Evolutionary conservation across 2,113 vertebrate genomes (phyloP), one percentile per base, ranked within the genome.

Genomic region (Burhinus bistriatus): DNA sequence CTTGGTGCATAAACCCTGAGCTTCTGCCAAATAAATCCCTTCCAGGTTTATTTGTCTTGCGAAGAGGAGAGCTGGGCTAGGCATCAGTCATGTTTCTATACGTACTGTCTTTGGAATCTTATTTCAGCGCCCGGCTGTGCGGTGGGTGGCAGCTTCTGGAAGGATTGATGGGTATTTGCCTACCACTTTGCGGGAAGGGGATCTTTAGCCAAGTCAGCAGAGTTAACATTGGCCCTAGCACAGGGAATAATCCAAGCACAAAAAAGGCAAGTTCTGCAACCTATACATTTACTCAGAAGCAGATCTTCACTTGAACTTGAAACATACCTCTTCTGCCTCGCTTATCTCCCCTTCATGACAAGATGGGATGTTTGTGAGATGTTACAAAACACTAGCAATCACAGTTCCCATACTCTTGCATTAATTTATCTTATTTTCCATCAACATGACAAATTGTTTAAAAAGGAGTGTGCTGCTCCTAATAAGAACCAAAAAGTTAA

Each of bases 91-190:
- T 2, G 1, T 7, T 45, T 18, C 68, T 6, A 6, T 6, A 29
- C 1, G 0, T 12, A 13, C 55, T 1, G 18, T 7, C 45, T 42
- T 19, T 15, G 15, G 36, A 44, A 61, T 20, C 12, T 3, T 11
- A 7, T 20, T 47, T 29, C 38, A 8, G 49, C 2, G 1, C 25
- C 52, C 0, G 1, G 55, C 54, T 17, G 36, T 6, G 42, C 22
- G 5, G 19, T 3, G 15, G 25, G 49, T 23, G 27, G 62, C 47
- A 91, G 69, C 21, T 75, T 26, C 2, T 1, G n/a, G 64, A 30
- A 76, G 49, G 57, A 44, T 0, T 20, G 34, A 54, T 14, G 61
- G 51, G 25, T 12, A 20, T 51, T 64, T 54, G 22, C 42, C 12
- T 36, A 7, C 17, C 16, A 0, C 65, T 22, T 15, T 29, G 47